phyloP scores from a whole-genome alignment of 1,140 invertebrate genomes.

The Pemphigus obesinymphae region DNA sequence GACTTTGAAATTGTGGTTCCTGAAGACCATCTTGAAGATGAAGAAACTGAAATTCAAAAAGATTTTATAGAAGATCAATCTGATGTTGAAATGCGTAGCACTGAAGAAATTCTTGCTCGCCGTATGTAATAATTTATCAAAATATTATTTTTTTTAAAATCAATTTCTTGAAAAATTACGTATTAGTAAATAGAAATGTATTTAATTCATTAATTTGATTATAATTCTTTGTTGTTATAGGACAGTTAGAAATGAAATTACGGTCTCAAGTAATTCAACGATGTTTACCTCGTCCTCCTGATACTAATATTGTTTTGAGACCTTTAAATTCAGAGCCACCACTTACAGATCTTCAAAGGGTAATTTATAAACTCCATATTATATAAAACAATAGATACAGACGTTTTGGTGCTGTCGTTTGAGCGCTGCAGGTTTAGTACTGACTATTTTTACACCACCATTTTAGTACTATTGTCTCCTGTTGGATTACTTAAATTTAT shows the following conservation, averaged over 20 bases:
- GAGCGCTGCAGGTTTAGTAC: no score
- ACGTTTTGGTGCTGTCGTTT: no score
- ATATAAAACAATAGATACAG: neutral
- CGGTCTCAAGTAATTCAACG: slow-evolving; percentile 87
- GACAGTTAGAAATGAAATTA: slow-evolving; percentile 66
- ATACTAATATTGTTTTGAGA: slow-evolving; percentile 79
- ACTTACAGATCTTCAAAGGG: slow-evolving; percentile 80
- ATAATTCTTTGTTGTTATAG: slow-evolving; percentile 43
- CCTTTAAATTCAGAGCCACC: slow-evolving; percentile 65
- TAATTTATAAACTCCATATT: slow-evolving; percentile 45
- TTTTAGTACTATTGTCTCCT: no score
- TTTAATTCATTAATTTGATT: neutral
- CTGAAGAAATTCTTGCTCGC: slow-evolving; percentile 18
- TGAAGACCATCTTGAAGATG: slow-evolving; percentile 58
- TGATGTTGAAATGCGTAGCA: slow-evolving; percentile 66
- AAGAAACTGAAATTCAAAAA: slow-evolving; percentile 51
- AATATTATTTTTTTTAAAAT: no score
- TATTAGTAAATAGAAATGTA: neutral
- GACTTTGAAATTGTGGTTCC: slow-evolving; percentile 98
- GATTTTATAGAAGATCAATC: slow-evolving; percentile 74
- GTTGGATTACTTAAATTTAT: no score
- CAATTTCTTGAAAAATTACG: no score
- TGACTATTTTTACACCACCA: no score
- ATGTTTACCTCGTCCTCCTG: slow-evolving; percentile 78
- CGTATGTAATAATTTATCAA: no score